phyloP scores from a whole-genome alignment of 1,140 invertebrate genomes.

The Microvelia longipes region DNA sequence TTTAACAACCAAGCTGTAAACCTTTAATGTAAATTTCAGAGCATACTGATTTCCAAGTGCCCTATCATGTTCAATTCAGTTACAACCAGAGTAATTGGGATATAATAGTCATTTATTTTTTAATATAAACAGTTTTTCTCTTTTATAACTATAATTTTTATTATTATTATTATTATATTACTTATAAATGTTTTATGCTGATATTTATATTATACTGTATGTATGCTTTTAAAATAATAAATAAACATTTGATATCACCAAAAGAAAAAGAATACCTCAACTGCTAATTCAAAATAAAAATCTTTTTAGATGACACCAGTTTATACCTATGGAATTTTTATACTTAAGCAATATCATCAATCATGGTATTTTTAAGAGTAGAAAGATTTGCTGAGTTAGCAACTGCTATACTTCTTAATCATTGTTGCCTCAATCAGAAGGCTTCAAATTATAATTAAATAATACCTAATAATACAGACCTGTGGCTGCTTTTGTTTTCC shows the following conservation, averaged over 20 bases:
- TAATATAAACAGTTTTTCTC: background rate
- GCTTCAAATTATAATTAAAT: background rate
- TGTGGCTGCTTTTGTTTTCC: slow-evolving; percentile 19
- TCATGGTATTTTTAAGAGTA: too few relatives aligned
- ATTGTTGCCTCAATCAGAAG: background rate
- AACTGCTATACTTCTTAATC: too few relatives aligned
- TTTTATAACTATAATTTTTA: background rate
- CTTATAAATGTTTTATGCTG: background rate
- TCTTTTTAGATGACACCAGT: background rate
- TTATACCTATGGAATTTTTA: background rate
- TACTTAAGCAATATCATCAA: background rate
- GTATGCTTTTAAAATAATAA: background rate
- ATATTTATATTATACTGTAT: background rate
- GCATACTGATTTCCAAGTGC: too few relatives aligned
- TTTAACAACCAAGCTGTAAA: too few relatives aligned
- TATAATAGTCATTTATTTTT: too few relatives aligned
- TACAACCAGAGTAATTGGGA: too few relatives aligned
- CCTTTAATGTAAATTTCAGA: too few relatives aligned
- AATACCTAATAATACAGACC: background rate
- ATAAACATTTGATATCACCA: background rate
- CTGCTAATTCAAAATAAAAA: background rate
- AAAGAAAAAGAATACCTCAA: background rate
- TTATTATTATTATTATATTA: background rate
- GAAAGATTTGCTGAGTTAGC: too few relatives aligned
- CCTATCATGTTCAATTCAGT: too few relatives aligned